phyloP scores from a whole-genome alignment of 1,140 invertebrate species.

The Diplogasteroides magnus region DNA sequence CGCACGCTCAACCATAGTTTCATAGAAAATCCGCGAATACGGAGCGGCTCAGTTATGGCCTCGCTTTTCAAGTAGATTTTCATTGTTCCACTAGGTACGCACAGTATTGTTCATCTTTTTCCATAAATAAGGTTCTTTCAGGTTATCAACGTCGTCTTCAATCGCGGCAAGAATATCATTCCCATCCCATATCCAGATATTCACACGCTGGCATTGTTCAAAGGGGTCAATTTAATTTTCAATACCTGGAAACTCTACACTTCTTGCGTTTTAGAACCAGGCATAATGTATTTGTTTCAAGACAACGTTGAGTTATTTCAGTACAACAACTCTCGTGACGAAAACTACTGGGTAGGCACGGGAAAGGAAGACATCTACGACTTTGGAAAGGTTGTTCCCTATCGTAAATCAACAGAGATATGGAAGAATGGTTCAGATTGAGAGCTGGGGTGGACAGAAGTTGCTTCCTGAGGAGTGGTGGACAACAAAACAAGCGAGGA shows the following conservation, averaged over 20 bases:
- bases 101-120: no score
- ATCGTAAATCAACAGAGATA: no score
- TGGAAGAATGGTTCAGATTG: no score
- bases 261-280: no score
- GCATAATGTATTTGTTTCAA: background rate
- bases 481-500: conserved; percentile 5
- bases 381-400: background rate
- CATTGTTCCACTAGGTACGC: no score
- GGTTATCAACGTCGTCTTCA: no score
- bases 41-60: no score
- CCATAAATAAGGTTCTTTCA: no score
- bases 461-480: background rate
- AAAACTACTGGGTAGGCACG: conserved; percentile 7
- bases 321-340: conserved; percentile 28
- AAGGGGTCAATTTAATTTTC: conserved; percentile 5
- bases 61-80: no score
- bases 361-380: conserved; percentile 13
- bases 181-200: conserved; percentile 23
- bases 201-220: conserved; percentile 22
- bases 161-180: no score
- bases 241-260: background rate
- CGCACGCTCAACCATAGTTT: no score
- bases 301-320: background rate
- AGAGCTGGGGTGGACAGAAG: background rate
- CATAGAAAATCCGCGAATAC: no score